Base-by-base conservation (phyloP, 2,113 vertebrate species). In the Microtus pennsylvanicus region DNA sequence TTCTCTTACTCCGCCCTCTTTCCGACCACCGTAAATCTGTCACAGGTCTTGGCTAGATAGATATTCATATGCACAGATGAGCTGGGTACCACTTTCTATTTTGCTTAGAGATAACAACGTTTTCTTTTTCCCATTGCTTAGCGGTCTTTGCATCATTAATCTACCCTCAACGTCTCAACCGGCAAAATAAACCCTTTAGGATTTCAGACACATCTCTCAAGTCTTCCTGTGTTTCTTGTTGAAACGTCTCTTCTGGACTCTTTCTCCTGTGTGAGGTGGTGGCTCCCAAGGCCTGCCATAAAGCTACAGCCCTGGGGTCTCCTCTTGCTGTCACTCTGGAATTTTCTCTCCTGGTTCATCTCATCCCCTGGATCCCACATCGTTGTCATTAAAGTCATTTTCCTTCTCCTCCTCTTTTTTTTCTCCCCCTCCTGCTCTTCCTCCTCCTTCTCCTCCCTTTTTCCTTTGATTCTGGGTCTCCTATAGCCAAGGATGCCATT, bases 1-100 rank as follows among this genome's bases (percentile, higher is more conserved):
- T 94, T 50, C 58, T 94, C 45, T 75, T 7, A n/a, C 69, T 63
- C 38, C 9, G 42, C 89, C 47, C 38, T 74, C 45, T 14, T 75
- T 90, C 70, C 85, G 63, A 61, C n/a, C 24, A 11, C 65, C 12
- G 35, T 97, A 94, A 91, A 93, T 91, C 85, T 87, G 67, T 87
- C 90, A 72, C 65, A 72, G 22, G 35, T 74, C 93, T 93, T 91
- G 80, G 74, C 93, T 95, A 87, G 91, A 83, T 90, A 80, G 89
- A 47, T 88, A 87, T 91, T 82, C 24, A 19, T 35, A 17, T 30
- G 61, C 74, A 74, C 67, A 89, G 42, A 94, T 65, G 72, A 89
- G 52, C 33, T 55, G 65, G 61, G 61, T 75, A 38, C 33, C 91
- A 63, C 22, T 77, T 77, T 95, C 75, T 61, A 11, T 94, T 97